These are phyloP conservation scores for Sus cebifrons DNA, from an alignment of 2,797 vertebrate genomes.

Conservation along the genomic window DNA sequence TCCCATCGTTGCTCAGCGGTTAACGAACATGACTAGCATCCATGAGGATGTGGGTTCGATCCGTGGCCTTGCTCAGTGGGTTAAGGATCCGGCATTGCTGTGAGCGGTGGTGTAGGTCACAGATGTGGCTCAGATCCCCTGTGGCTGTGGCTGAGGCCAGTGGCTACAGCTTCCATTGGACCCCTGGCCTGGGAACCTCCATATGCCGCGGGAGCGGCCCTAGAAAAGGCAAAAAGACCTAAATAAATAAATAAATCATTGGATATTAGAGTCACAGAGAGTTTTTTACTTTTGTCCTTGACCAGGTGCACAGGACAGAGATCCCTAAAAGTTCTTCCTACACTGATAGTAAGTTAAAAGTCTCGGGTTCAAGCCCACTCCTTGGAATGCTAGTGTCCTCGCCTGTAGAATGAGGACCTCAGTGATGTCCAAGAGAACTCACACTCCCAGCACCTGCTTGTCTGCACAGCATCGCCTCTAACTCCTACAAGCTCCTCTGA, in stretches of 20 bases:
- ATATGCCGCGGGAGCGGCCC: no score
- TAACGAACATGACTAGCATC: no score
- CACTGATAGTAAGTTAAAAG: neutral
- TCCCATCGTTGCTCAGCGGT: no score
- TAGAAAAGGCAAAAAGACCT: no score
- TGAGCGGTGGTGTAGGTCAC: no score
- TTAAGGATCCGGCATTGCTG: no score
- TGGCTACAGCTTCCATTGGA: no score
- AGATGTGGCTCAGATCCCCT: no score
- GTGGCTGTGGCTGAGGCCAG: no score
- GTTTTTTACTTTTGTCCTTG: constrained; percentile 3
- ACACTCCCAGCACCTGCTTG: neutral
- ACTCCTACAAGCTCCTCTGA: neutral
- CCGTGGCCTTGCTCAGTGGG: no score
- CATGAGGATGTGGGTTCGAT: no score
- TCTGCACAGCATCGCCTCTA: neutral
- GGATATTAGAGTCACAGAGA: neutral
- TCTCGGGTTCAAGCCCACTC: neutral
- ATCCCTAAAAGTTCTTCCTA: constrained; percentile 42
- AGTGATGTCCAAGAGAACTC: neutral
- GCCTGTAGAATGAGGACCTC: neutral
- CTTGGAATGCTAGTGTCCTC: neutral
- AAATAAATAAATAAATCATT: neutral
- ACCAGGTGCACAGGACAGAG: neutral
- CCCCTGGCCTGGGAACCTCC: no score